Percentiles rank a stretch among this genome's conserved stretches.
Conservation (phyloP, 2,113 vertebrate species). For the Poeciliopsis prolifica region DNA sequence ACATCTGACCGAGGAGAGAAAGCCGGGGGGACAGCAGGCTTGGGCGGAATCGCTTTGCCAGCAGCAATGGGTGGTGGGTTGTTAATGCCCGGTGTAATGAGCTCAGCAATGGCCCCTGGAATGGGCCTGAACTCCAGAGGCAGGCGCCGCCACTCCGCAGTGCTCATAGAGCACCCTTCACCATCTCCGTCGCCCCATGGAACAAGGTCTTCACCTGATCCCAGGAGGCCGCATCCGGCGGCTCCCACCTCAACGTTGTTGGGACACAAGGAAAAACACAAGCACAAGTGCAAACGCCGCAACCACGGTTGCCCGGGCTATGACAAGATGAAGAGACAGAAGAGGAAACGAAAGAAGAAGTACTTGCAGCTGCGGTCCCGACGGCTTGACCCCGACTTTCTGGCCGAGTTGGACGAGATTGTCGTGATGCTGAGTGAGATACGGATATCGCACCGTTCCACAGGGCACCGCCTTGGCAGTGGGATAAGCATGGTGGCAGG, state of each 20-base stretch:
- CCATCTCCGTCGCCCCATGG: conserved; percentile 81
- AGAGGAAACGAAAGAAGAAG: conserved; percentile 98
- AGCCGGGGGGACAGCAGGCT: conserved; percentile 70
- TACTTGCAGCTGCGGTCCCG: conserved; percentile 88
- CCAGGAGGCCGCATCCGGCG: conserved; percentile 78
- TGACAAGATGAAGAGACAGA: conserved; percentile 95
- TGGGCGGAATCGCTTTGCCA: conserved; percentile 71
- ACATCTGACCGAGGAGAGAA: conserved; percentile 97
- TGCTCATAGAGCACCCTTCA: conserved; percentile 89
- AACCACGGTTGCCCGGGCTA: conserved; percentile 92
- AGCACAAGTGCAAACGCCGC: conserved; percentile 96
- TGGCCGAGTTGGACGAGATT: conserved; percentile 92
- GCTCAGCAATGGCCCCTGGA: conserved; percentile 78
- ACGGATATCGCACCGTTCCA: conserved; percentile 92
- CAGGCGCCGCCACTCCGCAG: conserved; percentile 85
- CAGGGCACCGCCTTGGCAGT: conserved; percentile 74
- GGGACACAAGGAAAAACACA: conserved; percentile 95
- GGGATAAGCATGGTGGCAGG: conserved; percentile 68
- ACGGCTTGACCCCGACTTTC: conserved; percentile 93
- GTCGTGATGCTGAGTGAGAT: conserved; percentile 91
- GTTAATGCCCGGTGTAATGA: conserved; percentile 85
- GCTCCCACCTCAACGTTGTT: conserved; percentile 69
- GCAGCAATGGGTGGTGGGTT: conserved; percentile 72
- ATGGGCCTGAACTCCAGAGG: conserved; percentile 74
- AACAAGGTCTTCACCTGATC: conserved; percentile 80